Evolutionary conservation across 2,888 invertebrate genomes (phyloP).

Genomic region (Caenorhabditis sp.): DNA sequence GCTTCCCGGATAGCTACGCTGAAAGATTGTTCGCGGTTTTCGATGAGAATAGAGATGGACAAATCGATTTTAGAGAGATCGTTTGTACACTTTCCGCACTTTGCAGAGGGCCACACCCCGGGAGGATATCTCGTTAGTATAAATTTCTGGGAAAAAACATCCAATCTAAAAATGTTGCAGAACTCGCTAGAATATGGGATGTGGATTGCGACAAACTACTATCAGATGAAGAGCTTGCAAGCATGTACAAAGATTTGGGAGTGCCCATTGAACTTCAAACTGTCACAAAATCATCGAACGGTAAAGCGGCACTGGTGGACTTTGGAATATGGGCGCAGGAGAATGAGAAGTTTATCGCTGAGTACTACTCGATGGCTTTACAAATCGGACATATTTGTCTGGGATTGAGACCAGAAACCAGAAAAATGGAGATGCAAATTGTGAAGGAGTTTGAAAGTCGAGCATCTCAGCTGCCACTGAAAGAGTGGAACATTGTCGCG

Average conservation of each 20-base stretch:
- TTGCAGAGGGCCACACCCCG: conserved; percentile 92
- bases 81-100: conserved; percentile 96
- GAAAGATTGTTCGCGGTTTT: conserved; percentile 88
- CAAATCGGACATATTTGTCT: conserved; percentile 78
- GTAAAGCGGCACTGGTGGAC: conserved; percentile 71
- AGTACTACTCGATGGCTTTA: conserved; percentile 69
- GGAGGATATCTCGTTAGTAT: conserved; percentile 88
- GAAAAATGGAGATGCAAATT: conserved; percentile 64
- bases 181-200: conserved; percentile 78
- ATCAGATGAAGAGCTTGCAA: conserved; percentile 67
- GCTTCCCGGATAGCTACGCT: conserved; percentile 64
- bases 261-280: conserved; percentile 63
- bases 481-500: conserved; percentile 75
- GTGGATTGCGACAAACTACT: conserved; percentile 73
- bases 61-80: conserved; percentile 95
- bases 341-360: conserved; percentile 66
- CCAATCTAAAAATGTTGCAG: conserved; percentile 53
- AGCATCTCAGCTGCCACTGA: conserved; percentile 36
- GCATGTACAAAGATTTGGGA: conserved; percentile 70
- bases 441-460: conserved; percentile 63
- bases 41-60: conserved; percentile 94
- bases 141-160: not conserved
- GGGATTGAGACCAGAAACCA: conserved; percentile 75
- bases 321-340: conserved; percentile 76
- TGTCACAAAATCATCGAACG: conserved; percentile 61